Evolutionary conservation across 2,888 invertebrate species (phyloP).

Genomic region (Sepiola atlantica): DNA sequence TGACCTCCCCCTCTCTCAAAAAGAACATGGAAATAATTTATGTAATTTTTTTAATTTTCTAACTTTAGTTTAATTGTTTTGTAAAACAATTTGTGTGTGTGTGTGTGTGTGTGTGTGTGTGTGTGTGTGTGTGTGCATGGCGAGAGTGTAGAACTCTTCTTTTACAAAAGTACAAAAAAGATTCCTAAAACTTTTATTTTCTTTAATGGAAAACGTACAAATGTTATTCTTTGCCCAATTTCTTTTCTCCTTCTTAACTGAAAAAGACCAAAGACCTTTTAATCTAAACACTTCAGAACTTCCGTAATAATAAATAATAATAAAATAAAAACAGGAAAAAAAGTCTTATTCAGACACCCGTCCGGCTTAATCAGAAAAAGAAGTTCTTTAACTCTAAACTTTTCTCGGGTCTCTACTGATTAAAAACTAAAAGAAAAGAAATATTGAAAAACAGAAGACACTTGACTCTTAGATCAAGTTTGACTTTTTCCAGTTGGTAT

Average conservation of each 20-base stretch:
- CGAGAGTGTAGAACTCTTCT: no score
- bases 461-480: constrained; percentile 12
- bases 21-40: no score
- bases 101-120: no score
- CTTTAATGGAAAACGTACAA: background rate
- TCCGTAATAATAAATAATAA: background rate
- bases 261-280: background rate
- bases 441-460: background rate
- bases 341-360: background rate
- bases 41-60: no score
- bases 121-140: no score
- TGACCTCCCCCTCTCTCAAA: no score
- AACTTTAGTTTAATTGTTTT: no score
- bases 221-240: background rate
- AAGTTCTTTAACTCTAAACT: constrained; percentile 16
- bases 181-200: background rate
- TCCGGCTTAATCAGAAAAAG: background rate
- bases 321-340: background rate
- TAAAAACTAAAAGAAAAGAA: background rate
- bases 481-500: background rate
- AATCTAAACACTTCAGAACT: background rate
- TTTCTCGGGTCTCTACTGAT: background rate
- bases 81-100: no score
- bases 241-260: background rate
- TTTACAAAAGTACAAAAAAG: background rate